Conservation (phyloP, 2,888 invertebrate genomes). For the Tupiocoris notatus region DNA sequence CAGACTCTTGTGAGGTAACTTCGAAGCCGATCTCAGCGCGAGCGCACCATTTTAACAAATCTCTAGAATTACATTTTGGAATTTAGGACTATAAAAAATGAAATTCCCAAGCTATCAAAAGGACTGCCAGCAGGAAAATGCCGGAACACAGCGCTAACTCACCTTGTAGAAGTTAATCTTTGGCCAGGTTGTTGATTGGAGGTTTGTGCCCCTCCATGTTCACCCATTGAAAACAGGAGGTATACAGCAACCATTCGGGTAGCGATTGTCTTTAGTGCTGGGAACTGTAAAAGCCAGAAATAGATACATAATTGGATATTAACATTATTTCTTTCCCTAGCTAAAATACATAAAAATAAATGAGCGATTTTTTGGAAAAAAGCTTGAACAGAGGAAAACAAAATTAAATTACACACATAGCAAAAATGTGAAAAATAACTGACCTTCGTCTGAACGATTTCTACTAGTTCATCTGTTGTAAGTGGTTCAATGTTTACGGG, state of each 20-base stretch:
- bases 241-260: conserved; percentile 80
- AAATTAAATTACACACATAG: too few relatives aligned
- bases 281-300: too few relatives aligned
- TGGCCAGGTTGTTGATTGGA: conserved; percentile 14
- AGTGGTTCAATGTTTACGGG: conserved; percentile 79
- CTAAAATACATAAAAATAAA: too few relatives aligned
- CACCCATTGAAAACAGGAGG: conserved; percentile 72
- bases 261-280: conserved; percentile 69
- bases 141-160: background rate
- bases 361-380: too few relatives aligned
- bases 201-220: conserved; percentile 55
- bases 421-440: background rate
- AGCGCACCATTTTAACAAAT: conserved; percentile 88
- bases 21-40: conserved; percentile 73
- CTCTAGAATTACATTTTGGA: conserved; percentile 58
- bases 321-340: too few relatives aligned
- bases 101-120: background rate
- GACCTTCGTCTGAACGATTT: conserved; percentile 63
- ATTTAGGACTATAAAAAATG: background rate
- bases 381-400: too few relatives aligned
- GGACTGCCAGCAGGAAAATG: background rate
- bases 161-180: conserved; percentile 67
- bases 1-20: conserved; percentile 67
- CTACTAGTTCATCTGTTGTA: conserved; percentile 69
- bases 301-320: too few relatives aligned